Conservation (phyloP, 1,140 invertebrate species). For the Papilio polytes region DNA sequence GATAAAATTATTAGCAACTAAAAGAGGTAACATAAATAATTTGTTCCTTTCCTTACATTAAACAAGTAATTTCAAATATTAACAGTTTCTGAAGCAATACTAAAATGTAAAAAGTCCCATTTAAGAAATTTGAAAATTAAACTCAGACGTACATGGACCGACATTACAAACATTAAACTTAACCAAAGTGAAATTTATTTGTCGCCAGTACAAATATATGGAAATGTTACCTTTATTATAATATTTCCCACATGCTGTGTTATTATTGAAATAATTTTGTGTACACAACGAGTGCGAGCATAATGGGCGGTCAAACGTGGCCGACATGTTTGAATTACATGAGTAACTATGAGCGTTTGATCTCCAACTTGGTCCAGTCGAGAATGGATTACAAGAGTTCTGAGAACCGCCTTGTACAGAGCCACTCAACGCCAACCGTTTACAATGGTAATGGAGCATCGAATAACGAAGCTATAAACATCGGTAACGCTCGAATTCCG, state of each 20-base stretch:
- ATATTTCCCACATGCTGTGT: conserved; percentile 18
- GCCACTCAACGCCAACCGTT: conserved; percentile 28
- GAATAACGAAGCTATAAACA: conserved; percentile 34
- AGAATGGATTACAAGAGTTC: conserved; percentile 16
- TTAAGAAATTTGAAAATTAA: not conserved
- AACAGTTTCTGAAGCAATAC: not conserved
- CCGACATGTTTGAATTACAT: conserved; percentile 20
- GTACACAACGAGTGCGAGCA: conserved; percentile 7
- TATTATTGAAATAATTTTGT: conserved; percentile 30
- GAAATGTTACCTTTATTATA: conserved; percentile 17
- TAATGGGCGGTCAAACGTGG: conserved; percentile 13
- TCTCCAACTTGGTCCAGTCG: not conserved
- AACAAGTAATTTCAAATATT: not conserved
- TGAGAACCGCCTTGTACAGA: not conserved
- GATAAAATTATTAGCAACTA: not conserved
- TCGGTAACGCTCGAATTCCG: conserved; percentile 43
- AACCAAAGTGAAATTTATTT: conserved; percentile 8
- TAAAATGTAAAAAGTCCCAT: not conserved
- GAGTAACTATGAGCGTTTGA: conserved; percentile 13
- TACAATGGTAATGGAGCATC: conserved; percentile 38
- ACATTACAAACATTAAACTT: conserved; percentile 11
- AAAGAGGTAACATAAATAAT: not conserved
- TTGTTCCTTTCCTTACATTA: not conserved
- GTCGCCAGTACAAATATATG: conserved; percentile 18
- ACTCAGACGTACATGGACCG: too few relatives aligned